Percentiles rank a stretch among this genome's conserved stretches.
Conservation (phyloP, 2,113 vertebrate genomes). For the Pangasianodon hypophthalmus region DNA sequence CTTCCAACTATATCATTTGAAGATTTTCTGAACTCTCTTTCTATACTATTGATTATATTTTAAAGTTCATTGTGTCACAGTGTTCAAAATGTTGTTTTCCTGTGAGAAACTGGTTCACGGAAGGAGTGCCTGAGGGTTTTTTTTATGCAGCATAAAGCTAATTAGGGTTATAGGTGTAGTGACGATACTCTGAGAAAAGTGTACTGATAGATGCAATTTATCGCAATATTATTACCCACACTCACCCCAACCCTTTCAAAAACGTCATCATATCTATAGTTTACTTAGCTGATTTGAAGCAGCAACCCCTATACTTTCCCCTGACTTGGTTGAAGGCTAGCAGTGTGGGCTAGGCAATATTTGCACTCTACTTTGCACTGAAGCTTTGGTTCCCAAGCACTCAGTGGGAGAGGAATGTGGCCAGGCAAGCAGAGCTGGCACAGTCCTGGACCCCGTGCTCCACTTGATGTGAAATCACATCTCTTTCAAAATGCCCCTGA, state of each 20-base stretch:
- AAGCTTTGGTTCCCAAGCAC: conserved; percentile 51
- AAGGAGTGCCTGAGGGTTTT: neutral
- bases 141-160: neutral
- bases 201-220: too few species aligned
- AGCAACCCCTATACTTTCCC: neutral
- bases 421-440: conserved; percentile 50
- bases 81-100: neutral
- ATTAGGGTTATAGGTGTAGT: neutral
- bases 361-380: conserved; percentile 19
- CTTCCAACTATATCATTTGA: neutral
- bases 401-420: conserved; percentile 53
- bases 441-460: conserved; percentile 12
- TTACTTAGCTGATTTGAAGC: neutral
- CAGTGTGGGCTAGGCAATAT: conserved; percentile 14
- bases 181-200: neutral
- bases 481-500: conserved; percentile 44
- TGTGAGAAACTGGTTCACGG: neutral
- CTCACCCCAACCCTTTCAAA: neutral
- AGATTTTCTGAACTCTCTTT: neutral
- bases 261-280: neutral
- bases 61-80: neutral
- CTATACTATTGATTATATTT: neutral
- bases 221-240: neutral
- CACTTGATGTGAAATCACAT: conserved; percentile 52
- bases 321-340: conserved; percentile 2